A percentile compares a stretch with the other conserved stretches of the same genome.
phyloP scores from a whole-genome alignment of 2,113 vertebrate genomes.

The Plecturocebus donacophilus region DNA sequence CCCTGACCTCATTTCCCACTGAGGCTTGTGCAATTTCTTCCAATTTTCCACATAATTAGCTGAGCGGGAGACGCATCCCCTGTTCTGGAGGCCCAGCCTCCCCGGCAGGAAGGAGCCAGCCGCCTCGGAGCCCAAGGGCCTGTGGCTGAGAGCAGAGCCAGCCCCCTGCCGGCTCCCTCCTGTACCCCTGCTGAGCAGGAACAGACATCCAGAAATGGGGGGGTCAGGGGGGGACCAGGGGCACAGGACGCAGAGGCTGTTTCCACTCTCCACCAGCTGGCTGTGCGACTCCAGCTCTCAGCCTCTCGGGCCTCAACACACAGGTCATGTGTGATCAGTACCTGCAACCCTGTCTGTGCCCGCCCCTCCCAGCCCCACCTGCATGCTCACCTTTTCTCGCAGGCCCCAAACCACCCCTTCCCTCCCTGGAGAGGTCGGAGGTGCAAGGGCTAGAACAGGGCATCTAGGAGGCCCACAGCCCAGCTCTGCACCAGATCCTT shows the following conservation, averaged over 20 bases:
- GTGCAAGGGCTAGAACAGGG: too few relatives aligned
- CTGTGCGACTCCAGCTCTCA: neutral
- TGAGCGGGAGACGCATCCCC: conserved; percentile 63
- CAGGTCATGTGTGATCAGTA: fast-evolving
- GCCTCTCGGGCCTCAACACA: neutral
- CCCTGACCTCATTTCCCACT: conserved; percentile 74
- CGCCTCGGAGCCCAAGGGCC: neutral
- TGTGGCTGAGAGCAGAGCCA: neutral
- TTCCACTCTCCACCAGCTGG: fast-evolving
- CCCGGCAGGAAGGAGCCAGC: conserved; percentile 4
- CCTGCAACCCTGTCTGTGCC: fast-evolving
- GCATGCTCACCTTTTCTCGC: neutral
- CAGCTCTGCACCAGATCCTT: neutral
- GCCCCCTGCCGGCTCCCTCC: neutral
- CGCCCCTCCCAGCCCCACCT: too few relatives aligned
- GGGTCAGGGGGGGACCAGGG: neutral
- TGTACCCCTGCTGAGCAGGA: neutral
- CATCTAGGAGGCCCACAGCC: neutral
- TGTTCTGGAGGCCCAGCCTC: conserved; percentile 25
- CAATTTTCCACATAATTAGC: conserved; percentile 83
- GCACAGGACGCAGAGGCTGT: fast-evolving
- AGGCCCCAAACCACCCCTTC: neutral
- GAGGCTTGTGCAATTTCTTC: conserved; percentile 74
- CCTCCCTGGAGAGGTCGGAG: neutral
- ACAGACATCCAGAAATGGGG: neutral